phyloP scores from a whole-genome alignment of 2,888 invertebrate species.

The Agapostemon virescens region DNA sequence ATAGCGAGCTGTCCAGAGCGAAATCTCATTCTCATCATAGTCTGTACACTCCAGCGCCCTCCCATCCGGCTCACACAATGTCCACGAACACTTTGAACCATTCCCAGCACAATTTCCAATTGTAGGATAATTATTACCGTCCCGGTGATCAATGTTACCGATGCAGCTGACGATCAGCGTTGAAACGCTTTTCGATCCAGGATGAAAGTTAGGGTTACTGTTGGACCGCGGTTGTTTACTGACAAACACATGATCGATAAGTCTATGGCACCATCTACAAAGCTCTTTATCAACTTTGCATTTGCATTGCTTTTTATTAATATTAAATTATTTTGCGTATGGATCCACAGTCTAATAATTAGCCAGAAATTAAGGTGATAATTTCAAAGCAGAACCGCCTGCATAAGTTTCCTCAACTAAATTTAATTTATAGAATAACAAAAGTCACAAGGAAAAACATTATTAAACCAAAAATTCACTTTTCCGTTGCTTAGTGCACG shows the following conservation, averaged over 20 bases:
- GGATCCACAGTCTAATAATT: no score
- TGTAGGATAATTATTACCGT: slow-evolving; percentile 60
- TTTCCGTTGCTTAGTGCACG: background rate
- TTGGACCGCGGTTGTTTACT: background rate
- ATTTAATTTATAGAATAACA: no score
- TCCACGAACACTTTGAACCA: slow-evolving; percentile 79
- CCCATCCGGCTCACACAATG: slow-evolving; percentile 77
- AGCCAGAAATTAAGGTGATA: no score
- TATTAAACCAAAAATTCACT: background rate
- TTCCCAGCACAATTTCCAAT: slow-evolving; percentile 78
- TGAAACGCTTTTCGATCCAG: background rate
- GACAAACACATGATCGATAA: background rate
- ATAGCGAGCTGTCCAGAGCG: slow-evolving; percentile 78
- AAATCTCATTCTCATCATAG: slow-evolving; percentile 80
- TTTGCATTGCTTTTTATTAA: no score
- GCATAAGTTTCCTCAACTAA: no score
- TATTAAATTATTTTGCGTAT: no score
- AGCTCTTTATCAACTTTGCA: background rate
- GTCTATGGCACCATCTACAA: background rate
- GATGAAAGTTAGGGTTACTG: background rate
- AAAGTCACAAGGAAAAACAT: background rate
- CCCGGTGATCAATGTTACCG: background rate
- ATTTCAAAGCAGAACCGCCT: background rate
- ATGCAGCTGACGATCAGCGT: background rate
- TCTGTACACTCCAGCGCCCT: slow-evolving; percentile 76